A percentile compares a stretch with the other conserved stretches of the same genome.
These are phyloP conservation scores for Dendrolimus punctatus DNA, from an alignment of 1,140 invertebrate genomes.

Conservation along the genomic window DNA sequence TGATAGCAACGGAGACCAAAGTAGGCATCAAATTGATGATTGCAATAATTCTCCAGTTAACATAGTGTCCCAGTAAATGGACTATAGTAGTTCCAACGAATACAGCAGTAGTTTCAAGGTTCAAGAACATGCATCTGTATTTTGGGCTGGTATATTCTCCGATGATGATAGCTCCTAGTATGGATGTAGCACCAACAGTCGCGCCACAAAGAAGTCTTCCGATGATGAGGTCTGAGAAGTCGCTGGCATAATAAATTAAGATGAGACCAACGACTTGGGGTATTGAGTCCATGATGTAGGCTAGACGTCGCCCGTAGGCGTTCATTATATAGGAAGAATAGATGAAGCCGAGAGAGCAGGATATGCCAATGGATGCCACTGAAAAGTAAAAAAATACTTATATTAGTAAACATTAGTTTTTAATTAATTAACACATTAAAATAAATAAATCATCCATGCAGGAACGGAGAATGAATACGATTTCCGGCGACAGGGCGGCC, in stretches of 20 bases:
- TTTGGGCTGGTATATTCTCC: slow-evolving; percentile 22
- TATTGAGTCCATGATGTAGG: slow-evolving; percentile 7
- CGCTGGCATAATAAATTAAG: slow-evolving; percentile 9
- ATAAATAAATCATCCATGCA: too few relatives aligned
- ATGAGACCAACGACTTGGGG: slow-evolving; percentile 15
- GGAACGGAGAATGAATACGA: too few relatives aligned
- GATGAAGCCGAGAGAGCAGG: slow-evolving; percentile 15
- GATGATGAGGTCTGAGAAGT: slow-evolving; percentile 5
- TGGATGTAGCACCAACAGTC: slow-evolving; percentile 5
- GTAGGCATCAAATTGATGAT: slow-evolving; percentile 25
- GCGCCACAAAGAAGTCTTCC: slow-evolving; percentile 14
- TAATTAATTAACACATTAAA: too few relatives aligned
- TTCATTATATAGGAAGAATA: slow-evolving; percentile 20
- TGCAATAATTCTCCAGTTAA: slow-evolving; percentile 38
- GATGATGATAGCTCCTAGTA: slow-evolving; percentile 13
- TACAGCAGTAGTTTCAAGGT: slow-evolving; percentile 42
- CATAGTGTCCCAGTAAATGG: slow-evolving; percentile 34
- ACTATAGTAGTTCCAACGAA: slow-evolving; percentile 34
- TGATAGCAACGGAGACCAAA: slow-evolving; percentile 21
- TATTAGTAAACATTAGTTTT: too few relatives aligned
- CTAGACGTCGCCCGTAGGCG: slow-evolving; percentile 8
- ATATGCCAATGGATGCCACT: slow-evolving; percentile 16
- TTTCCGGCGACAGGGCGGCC: too few relatives aligned
- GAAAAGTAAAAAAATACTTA: slow-evolving; percentile 7
- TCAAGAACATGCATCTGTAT: slow-evolving; percentile 35